A percentile compares a stretch with the other conserved stretches of the same genome.
These are phyloP conservation scores for Melipona beecheii DNA, from an alignment of 2,888 invertebrate species.

Conservation along the genomic window DNA sequence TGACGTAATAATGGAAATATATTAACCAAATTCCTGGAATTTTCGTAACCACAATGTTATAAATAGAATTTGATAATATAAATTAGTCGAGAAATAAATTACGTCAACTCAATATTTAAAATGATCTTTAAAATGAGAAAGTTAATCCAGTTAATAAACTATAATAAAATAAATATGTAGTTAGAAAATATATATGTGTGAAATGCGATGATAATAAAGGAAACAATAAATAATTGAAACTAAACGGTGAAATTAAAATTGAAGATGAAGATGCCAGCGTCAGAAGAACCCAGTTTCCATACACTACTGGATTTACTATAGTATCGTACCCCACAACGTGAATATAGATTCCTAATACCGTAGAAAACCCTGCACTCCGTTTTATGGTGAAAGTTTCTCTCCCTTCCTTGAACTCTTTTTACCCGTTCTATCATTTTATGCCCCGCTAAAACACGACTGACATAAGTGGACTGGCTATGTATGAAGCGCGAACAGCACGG, in stretches of 20 bases:
- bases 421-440: constrained; percentile 7
- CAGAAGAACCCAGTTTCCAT: neutral
- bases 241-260: too few relatives aligned
- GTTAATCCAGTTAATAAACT: too few relatives aligned
- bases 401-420: neutral
- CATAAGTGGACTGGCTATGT: neutral
- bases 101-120: too few relatives aligned
- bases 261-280: neutral
- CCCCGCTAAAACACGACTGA: neutral
- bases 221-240: neutral
- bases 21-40: too few relatives aligned
- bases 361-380: constrained; percentile 12
- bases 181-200: too few relatives aligned
- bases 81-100: too few relatives aligned
- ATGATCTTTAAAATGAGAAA: too few relatives aligned
- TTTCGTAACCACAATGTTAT: too few relatives aligned
- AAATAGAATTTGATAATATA: too few relatives aligned
- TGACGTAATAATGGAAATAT: too few relatives aligned
- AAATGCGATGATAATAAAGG: neutral
- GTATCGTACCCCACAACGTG: neutral
- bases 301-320: constrained; percentile 27
- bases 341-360: constrained; percentile 24
- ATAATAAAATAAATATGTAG: too few relatives aligned
- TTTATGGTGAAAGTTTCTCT: constrained; percentile 49
- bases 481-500: constrained; percentile 4